These are phyloP conservation scores for Menura novaehollandiae DNA, from an alignment of 2,113 vertebrate genomes.

Conservation along the genomic window DNA sequence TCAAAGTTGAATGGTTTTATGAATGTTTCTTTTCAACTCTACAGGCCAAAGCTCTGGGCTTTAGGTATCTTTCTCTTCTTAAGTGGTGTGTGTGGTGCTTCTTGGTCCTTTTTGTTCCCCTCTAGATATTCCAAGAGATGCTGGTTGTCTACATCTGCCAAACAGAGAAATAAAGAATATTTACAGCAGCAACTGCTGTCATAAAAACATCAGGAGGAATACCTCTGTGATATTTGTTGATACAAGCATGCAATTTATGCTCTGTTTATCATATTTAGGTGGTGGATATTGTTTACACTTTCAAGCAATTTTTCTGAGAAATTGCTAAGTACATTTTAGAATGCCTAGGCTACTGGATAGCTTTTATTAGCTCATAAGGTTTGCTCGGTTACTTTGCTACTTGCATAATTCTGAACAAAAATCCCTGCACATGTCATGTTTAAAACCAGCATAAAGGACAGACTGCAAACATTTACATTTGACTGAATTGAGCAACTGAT, in stretches of 20 bases:
- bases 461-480: slow-evolving; percentile 49
- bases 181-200: background rate
- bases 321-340: slow-evolving; percentile 17
- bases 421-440: background rate
- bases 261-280: background rate
- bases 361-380: slow-evolving; percentile 26
- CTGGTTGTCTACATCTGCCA: background rate
- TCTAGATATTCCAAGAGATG: background rate
- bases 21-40: background rate
- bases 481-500: slow-evolving; percentile 38
- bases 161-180: background rate
- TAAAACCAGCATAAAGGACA: slow-evolving; percentile 60
- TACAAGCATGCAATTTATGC: background rate
- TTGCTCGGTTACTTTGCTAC: slow-evolving; percentile 33
- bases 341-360: slow-evolving; percentile 9
- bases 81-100: background rate
- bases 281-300: background rate
- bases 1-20: background rate
- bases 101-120: background rate
- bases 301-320: background rate
- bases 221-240: background rate
- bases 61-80: background rate
- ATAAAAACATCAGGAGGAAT: background rate
- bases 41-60: background rate
- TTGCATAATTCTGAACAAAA: slow-evolving; percentile 40